Base-by-base conservation (phyloP, 2,888 invertebrate species). In the Mimas tiliae region DNA sequence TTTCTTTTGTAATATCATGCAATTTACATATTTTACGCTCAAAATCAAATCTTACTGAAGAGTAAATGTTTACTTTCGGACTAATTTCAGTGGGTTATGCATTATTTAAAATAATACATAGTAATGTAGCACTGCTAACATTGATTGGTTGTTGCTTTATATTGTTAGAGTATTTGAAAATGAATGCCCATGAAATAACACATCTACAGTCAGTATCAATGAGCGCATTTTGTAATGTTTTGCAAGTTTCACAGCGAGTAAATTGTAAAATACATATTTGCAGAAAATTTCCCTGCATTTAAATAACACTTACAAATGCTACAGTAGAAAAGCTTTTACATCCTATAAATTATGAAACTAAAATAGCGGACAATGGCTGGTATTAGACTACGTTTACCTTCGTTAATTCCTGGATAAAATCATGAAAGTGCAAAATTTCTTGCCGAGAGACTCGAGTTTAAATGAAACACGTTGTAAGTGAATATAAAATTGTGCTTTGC, bases 391-490 rank as follows among this genome's bases (percentile, higher is more conserved):
- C 63, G 38, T 63, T 48, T 51, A 50, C 50, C 48, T 50, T 64
- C 27, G 64, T 45, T 53, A 52, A 64, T 11, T 38, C 19, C 16
- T 34, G 45, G 12, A 33, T 64, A 64, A 27, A 45, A 58, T 12
- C 48, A 58, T 34, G 34, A 19, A 48, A 58, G 16, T 55, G 19
- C 55, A 47, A 34, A 50, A 38, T 65, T 48, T 48, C 38, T 12
- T 42, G 65, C 12, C 27, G 27, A 47, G 52, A 12, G 12, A 47
- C 53, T 47, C 34, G 55, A 67, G 67, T 67, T 67, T 69, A 69
- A 67, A 65, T 68, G 67, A 63, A 65, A 67, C 48, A 55, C 45
- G 38, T 53, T 48, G 64, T 66, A 64, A 68, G 55, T 66, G 50
- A 62, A 68, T 63, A 66, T 66, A 55, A 52, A 66, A 66, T 51